These are phyloP conservation scores for Drosophila sproati DNA, from an alignment of 1,140 invertebrate species.

Conservation along the genomic window DNA sequence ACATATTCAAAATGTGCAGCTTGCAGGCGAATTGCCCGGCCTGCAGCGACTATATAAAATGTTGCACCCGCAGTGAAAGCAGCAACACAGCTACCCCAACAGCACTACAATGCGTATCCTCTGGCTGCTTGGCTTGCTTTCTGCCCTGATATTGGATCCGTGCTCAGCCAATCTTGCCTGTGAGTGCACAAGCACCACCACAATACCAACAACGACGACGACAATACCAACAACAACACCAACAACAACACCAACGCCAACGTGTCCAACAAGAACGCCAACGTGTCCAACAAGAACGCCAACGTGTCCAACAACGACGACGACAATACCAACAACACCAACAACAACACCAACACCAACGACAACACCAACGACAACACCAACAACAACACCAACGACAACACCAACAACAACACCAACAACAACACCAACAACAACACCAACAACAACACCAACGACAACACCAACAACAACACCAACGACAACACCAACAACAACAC, in stretches of 20 bases:
- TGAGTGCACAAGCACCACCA: background rate
- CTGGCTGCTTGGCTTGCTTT: slow-evolving; percentile 7
- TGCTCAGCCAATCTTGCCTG: background rate
- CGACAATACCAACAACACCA: background rate
- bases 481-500: background rate
- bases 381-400: too few relatives aligned
- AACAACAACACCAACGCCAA: background rate
- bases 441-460: background rate
- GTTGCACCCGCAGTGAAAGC: background rate
- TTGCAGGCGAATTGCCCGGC: too few relatives aligned
- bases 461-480: background rate
- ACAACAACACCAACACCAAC: too few relatives aligned
- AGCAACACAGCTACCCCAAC: background rate
- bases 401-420: background rate
- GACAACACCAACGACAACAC: background rate
- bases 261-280: background rate
- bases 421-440: background rate
- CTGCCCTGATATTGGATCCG: background rate
- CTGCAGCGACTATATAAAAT: slow-evolving; percentile 32
- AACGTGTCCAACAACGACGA: background rate
- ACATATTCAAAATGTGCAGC: background rate
- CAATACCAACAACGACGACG: slow-evolving; percentile 1
- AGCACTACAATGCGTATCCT: slow-evolving; percentile 22
- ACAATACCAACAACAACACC: background rate
- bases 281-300: background rate